Percentiles rank a stretch among this genome's conserved stretches.
These are phyloP conservation scores for Corythoichthys haematopterus DNA, from an alignment of 2,113 vertebrate genomes.

Conservation along the genomic window DNA sequence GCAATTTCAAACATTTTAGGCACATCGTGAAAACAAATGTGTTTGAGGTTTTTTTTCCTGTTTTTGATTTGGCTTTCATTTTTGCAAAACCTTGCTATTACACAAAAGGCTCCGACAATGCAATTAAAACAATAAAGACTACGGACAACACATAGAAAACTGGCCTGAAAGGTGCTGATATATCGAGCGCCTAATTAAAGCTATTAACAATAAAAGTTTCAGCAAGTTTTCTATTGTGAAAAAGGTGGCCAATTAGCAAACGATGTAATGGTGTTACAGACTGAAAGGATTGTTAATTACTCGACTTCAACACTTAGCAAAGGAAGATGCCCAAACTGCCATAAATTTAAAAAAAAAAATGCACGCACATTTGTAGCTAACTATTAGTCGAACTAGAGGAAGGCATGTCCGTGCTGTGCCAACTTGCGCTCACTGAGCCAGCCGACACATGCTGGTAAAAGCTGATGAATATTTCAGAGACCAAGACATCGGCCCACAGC, in stretches of 20 bases:
- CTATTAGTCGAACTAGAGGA: conserved; percentile 1
- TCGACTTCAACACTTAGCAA: neutral
- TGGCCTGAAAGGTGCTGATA: neutral
- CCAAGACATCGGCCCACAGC: conserved; percentile 16
- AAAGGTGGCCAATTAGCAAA: neutral
- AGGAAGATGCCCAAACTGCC: neutral
- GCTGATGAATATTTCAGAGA: conserved; percentile 54
- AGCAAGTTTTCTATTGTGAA: neutral
- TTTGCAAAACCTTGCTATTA: neutral
- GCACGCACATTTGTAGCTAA: neutral
- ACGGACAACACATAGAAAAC: neutral
- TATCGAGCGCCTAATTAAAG: conserved; percentile 6
- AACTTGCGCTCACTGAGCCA: conserved; percentile 39
- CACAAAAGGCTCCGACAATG: too few relatives aligned
- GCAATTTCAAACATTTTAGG: neutral
- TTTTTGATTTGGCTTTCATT: neutral
- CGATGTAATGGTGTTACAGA: neutral
- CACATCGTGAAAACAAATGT: neutral
- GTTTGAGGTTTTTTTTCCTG: neutral
- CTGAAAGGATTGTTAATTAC: conserved; percentile 6
- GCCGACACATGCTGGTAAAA: conserved; percentile 34
- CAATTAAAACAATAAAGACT: neutral
- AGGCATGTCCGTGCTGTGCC: conserved; percentile 5
- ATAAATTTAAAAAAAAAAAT: neutral
- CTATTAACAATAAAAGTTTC: conserved; percentile 9